Base-by-base conservation (phyloP, 2,888 invertebrate genomes). In the Mylabris sibirica region DNA sequence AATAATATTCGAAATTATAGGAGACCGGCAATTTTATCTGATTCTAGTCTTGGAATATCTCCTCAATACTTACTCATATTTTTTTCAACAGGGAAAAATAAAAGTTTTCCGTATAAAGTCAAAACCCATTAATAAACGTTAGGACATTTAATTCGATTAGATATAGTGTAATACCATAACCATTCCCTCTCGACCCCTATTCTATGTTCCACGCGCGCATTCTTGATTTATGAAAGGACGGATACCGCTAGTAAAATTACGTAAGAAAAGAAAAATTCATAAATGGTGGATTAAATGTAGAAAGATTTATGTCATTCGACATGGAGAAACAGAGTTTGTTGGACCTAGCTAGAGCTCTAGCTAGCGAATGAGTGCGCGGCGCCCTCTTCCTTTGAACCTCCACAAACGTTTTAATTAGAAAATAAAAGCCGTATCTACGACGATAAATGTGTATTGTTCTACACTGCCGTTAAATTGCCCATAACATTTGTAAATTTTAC, bases 231-330 rank as follows among this genome's bases (percentile, higher is more conserved):
- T 75, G 71, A 66, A 72, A 71, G 64, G 68, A 70, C 68, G 73
- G 68, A 71, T 71, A 71, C 73, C 74, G 59, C 59, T 70, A 74
- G 76, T 69, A 70, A 75, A 75, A 75, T 77, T 76, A 76, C 73
- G 65, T 64, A 67, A 67, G 65, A 65, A 72, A 72, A 66, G 74
- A 76, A 76, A 77, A 77, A 76, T 77, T 72, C 73, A 74, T 76
- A 77, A 76, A 75, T 73, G 75, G 66, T 71, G 72, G 75, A 76
- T 77, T 77, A 77, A 77, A 72, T 75, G 73, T 5, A 9, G 67
- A 69, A 74, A 76, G 76, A 76, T 76, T 76, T 76, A 77, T 74
- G 73, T 65, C 65, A 69, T 68, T 64, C 64, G 60, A 17, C 60
- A 53, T 38, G 60, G 60, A 24, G 20, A 60, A 12, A 49, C 20